Percentiles rank a stretch among this genome's conserved stretches.
Evolutionary conservation across 2,113 vertebrate genomes (phyloP).

Genomic region (Rostratula benghalensis): DNA sequence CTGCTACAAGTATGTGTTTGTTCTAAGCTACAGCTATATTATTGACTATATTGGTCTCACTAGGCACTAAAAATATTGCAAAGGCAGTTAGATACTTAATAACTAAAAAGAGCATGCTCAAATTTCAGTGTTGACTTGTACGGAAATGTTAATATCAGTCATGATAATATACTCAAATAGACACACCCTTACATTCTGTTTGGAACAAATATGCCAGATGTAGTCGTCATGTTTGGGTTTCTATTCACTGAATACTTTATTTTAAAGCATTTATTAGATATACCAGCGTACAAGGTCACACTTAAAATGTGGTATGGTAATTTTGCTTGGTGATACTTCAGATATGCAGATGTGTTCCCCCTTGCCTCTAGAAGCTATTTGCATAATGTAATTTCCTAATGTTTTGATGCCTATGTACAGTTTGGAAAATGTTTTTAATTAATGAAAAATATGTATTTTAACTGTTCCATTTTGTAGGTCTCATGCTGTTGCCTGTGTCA

Average conservation of each 20-base stretch:
- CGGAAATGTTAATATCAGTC: background rate
- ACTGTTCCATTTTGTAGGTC: slow-evolving; percentile 78
- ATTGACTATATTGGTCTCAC: background rate
- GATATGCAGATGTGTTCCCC: background rate
- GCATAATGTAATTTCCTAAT: background rate
- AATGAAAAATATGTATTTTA: background rate
- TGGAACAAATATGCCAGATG: background rate
- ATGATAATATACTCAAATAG: background rate
- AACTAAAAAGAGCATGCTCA: background rate
- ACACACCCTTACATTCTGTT: background rate
- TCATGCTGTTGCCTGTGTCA: slow-evolving; percentile 96
- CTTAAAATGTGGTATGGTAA: background rate
- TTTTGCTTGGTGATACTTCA: background rate
- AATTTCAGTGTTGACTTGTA: background rate
- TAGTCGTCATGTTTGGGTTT: background rate
- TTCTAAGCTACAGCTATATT: background rate
- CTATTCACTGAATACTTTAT: background rate
- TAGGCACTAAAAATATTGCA: background rate
- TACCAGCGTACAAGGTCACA: background rate
- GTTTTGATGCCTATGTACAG: background rate
- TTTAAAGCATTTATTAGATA: background rate
- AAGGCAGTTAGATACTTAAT: background rate
- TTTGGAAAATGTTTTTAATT: background rate
- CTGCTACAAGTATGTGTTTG: background rate
- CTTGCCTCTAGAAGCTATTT: background rate